Percentiles rank a stretch among this genome's conserved stretches.
Conservation (phyloP, 2,888 invertebrate genomes). For the Helobdella robusta region DNA sequence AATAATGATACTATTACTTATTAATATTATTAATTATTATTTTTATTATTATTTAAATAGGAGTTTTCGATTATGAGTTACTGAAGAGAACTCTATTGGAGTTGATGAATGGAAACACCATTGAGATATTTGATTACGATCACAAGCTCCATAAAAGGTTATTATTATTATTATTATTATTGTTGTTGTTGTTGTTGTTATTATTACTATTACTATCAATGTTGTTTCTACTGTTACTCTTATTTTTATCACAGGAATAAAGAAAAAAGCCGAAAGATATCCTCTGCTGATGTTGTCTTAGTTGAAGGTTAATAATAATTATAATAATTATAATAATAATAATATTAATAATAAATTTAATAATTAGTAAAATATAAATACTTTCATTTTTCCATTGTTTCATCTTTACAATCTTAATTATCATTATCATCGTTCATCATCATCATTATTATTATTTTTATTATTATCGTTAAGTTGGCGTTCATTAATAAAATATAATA, state of each 20-base stretch:
- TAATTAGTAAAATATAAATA: too few relatives aligned
- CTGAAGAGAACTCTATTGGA: conserved; percentile 70
- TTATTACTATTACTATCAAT: neutral
- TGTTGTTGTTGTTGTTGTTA: neutral
- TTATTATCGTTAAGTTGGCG: too few relatives aligned
- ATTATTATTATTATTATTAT: neutral
- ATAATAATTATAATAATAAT: too few relatives aligned
- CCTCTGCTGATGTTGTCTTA: conserved; percentile 74
- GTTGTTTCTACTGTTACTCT: too few relatives aligned
- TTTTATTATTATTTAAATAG: conserved; percentile 49
- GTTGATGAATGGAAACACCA: conserved; percentile 73
- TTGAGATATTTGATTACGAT: conserved; percentile 85
- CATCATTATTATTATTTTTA: too few relatives aligned
- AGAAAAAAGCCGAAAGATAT: conserved; percentile 7
- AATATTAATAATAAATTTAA: too few relatives aligned
- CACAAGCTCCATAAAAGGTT: conserved; percentile 30
- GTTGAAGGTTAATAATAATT: too few relatives aligned
- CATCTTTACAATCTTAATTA: too few relatives aligned
- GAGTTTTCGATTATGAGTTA: conserved; percentile 83
- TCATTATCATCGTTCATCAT: too few relatives aligned
- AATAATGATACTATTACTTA: neutral
- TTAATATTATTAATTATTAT: neutral
- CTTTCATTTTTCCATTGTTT: too few relatives aligned
- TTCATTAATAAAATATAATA: too few relatives aligned
- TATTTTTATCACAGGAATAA: conserved; percentile 1